Evolutionary conservation across 2,113 vertebrate genomes (phyloP).

Genomic region (Callorhinus ursinus): DNA sequence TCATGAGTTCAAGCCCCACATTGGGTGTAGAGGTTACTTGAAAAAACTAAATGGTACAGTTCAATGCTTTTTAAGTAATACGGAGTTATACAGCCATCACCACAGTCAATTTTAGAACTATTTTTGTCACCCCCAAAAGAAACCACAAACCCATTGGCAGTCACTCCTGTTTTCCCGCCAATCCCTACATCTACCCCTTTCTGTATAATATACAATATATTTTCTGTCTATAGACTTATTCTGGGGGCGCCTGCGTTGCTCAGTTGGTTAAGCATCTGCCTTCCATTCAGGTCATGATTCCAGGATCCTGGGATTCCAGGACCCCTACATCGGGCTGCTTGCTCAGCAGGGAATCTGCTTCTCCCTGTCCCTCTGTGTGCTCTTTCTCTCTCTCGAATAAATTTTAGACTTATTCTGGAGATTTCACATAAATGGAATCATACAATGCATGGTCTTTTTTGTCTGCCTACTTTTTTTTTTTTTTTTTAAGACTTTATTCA

Average conservation of each 20-base stretch:
- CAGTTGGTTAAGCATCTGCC: no score
- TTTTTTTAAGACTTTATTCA: no score
- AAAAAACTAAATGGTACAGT: not conserved
- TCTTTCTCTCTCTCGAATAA: no score
- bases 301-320: no score
- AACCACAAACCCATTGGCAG: not conserved
- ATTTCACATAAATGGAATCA: slow-evolving; percentile 16
- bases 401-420: not conserved
- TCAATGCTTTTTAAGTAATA: not conserved
- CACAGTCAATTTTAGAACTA: not conserved
- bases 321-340: no score
- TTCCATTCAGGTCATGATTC: no score
- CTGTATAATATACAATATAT: not conserved
- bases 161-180: not conserved
- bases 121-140: not conserved
- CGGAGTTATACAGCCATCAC: not conserved
- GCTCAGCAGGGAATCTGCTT: no score
- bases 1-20: not conserved
- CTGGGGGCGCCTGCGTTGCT: no score
- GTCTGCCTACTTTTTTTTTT: not conserved
- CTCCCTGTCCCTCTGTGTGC: no score
- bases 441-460: not conserved
- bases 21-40: not conserved
- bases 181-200: not conserved
- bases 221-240: not conserved